These are phyloP conservation scores for Heterodera carotae DNA, from an alignment of 1,140 invertebrate genomes.

Conservation along the genomic window DNA sequence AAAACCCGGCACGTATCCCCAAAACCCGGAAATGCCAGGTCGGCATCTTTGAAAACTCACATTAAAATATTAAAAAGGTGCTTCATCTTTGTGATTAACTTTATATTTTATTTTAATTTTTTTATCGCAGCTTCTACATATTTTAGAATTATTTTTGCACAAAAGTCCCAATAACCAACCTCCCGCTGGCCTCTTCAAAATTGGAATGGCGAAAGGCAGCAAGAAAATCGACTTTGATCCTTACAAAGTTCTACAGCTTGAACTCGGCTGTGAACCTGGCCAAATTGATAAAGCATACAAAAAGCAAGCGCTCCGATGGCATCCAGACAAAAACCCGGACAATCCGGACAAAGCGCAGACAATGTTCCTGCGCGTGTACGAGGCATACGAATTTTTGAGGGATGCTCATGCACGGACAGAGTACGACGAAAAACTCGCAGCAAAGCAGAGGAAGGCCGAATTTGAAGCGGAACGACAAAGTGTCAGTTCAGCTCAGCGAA, in stretches of 20 bases:
- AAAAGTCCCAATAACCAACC: too few relatives aligned
- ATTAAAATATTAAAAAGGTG: too few relatives aligned
- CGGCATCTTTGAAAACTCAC: too few relatives aligned
- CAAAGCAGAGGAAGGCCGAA: constrained; percentile 22
- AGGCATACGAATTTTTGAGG: constrained; percentile 39
- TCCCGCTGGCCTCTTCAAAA: too few relatives aligned
- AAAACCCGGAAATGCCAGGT: too few relatives aligned
- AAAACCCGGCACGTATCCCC: too few relatives aligned
- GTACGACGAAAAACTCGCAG: constrained; percentile 26
- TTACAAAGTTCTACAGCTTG: constrained; percentile 33
- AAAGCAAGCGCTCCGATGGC: constrained; percentile 37
- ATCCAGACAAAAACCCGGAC: constrained; percentile 42
- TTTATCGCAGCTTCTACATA: too few relatives aligned
- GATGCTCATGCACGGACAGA: constrained; percentile 16
- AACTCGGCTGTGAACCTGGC: constrained; percentile 19
- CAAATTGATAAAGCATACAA: constrained; percentile 43
- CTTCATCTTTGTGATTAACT: too few relatives aligned
- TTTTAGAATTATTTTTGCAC: too few relatives aligned
- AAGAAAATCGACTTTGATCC: constrained; percentile 36
- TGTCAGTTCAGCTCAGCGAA: constrained; percentile 18
- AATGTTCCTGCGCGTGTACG: constrained; percentile 35
- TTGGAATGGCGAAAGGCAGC: neutral
- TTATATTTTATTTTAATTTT: too few relatives aligned
- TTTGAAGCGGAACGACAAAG: constrained; percentile 30
- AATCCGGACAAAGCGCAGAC: constrained; percentile 28